Percentiles rank a stretch among this genome's conserved stretches.
phyloP scores from a whole-genome alignment of 2,888 invertebrate species.

The Parascotia fuliginaria region DNA sequence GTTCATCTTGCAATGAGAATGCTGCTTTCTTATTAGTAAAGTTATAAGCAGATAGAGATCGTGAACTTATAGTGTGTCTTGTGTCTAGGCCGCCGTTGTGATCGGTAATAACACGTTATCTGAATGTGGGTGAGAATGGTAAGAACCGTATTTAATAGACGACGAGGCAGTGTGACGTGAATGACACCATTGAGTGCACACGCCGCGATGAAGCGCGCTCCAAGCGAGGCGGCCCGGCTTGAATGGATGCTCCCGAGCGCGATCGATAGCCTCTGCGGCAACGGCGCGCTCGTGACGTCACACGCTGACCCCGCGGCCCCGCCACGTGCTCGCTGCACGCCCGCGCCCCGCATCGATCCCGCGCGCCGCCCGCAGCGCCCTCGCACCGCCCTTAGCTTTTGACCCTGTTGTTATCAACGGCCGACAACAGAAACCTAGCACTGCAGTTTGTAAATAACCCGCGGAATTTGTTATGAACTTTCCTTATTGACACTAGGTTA shows the following conservation, averaged over 20 bases:
- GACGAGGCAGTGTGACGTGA: conserved; percentile 30
- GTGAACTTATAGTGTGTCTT: too few species aligned
- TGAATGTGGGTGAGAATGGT: too few species aligned
- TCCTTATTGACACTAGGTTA: too few species aligned
- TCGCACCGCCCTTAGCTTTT: conserved; percentile 9
- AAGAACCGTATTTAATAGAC: too few species aligned
- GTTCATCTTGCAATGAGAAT: too few species aligned
- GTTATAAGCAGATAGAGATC: too few species aligned
- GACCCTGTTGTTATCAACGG: conserved; percentile 12
- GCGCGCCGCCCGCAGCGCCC: conserved; percentile 22
- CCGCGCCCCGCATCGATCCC: conserved; percentile 60
- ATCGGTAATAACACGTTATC: too few species aligned
- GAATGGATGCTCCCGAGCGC: conserved; percentile 43
- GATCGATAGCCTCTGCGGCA: conserved; percentile 49
- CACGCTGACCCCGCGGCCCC: conserved; percentile 31
- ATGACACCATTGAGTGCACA: conserved; percentile 47
- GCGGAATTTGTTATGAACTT: too few species aligned
- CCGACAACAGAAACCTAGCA: conserved; percentile 4
- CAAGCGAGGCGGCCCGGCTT: conserved; percentile 49
- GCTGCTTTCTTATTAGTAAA: too few species aligned
- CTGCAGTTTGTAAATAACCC: conserved; percentile 4
- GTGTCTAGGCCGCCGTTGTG: too few species aligned
- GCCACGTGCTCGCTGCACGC: conserved; percentile 30
- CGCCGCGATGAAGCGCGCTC: too few species aligned
- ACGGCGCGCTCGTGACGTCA: conserved; percentile 61